Base-by-base conservation (phyloP, 2,888 invertebrate genomes). In the Opisthograptis luteolata region DNA sequence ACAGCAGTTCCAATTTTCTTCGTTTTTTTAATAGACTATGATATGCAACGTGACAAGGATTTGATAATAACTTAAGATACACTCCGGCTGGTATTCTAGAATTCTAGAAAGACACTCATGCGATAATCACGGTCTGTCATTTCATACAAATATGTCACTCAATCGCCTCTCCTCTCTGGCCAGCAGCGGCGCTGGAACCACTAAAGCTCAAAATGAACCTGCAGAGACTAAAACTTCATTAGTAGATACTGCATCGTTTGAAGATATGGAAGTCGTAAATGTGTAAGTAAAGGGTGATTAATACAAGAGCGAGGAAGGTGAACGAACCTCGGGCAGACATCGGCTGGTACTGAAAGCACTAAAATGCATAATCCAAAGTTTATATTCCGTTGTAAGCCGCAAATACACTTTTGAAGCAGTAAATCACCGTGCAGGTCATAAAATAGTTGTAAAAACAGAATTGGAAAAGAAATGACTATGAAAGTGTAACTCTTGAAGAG, bases 381-480 rank as follows among this genome's bases (percentile, higher is more conserved):
- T 57, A 73, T 77, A 77, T 79, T 78, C 73, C 71, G 71, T 76
- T 74, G 76, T 70, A 70, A 72, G 74, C 76, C 76, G 72, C 76
- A 77, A 77, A 76, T 73, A 73, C 72, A 64, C 71, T 69, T 73
- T 71, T 67, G 64, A 64, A 62, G 78, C 67, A 68, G 69, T 81
- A 83, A 84, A 84, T 79, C 78, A 79, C 63, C 60, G 61, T 62
- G 62, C 60, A 41, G 60, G 60, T 60, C 70, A 66, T 79, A 79
- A 80, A 70, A 76, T 64, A 59, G 70, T 55, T 66, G 70, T 79
- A 74, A 78, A 79, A 74, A 75, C 74, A 74, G 70, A 71, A 78
- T 70, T 73, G 64, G 58, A 70, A 70, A 73, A 68, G 63, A 41
- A 40, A 68, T 28, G 19, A 46, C 50, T 40, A 32, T 27, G 27